phyloP scores from a whole-genome alignment of 2,797 vertebrate species.

The Leptodactylus fallax region DNA sequence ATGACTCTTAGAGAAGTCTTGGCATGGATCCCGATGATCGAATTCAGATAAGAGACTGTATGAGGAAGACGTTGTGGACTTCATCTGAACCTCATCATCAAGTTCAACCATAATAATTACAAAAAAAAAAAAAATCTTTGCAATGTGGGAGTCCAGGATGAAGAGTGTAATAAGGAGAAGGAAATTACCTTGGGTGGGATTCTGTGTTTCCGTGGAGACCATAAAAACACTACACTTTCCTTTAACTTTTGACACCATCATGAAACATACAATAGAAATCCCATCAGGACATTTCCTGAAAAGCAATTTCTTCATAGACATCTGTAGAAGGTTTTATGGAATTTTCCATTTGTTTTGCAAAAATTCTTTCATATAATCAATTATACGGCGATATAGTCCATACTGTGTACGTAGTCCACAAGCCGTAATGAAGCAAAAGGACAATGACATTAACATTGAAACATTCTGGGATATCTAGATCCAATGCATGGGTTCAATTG shows the following conservation, averaged over 20 bases:
- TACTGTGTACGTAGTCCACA: not conserved
- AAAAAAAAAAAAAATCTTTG: not conserved
- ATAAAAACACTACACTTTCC: not conserved
- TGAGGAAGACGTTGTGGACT: not conserved
- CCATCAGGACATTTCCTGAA: constrained; percentile 20
- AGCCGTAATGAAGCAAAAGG: not conserved
- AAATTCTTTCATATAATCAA: not conserved
- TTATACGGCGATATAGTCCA: not conserved
- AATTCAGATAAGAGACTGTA: constrained; percentile 14
- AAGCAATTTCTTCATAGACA: not conserved
- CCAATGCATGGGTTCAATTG: too few relatives aligned
- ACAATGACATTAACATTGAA: too few relatives aligned
- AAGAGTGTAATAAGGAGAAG: constrained; percentile 1
- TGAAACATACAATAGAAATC: not conserved
- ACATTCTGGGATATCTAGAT: too few relatives aligned
- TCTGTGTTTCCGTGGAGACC: not conserved
- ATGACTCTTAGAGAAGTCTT: not conserved
- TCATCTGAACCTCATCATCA: constrained; percentile 18
- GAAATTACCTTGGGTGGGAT: constrained; percentile 34
- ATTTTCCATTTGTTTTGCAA: not conserved
- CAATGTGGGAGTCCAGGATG: not conserved
- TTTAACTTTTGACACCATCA: not conserved
- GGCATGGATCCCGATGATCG: constrained; percentile 14
- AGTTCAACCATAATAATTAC: not conserved
- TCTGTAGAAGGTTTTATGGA: not conserved